Percentiles rank a stretch among this genome's conserved stretches.
These are phyloP conservation scores for Dilophus febrilis DNA, from an alignment of 2,888 invertebrate genomes.

Conservation along the genomic window DNA sequence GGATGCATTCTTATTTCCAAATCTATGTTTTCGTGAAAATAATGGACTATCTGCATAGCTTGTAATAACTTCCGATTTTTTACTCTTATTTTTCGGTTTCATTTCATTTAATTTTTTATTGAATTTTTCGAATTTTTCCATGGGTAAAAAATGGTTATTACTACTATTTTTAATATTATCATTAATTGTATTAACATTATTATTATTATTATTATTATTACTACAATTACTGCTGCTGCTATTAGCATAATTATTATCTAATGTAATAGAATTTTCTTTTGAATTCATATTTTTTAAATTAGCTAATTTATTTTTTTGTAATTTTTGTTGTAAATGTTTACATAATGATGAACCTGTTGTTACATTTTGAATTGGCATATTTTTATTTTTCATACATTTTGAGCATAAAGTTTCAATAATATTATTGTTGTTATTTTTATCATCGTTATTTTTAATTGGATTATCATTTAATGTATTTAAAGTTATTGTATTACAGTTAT, in stretches of 20 bases:
- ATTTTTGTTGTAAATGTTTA: background rate
- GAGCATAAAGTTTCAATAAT: background rate
- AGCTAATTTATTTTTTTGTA: background rate
- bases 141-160: background rate
- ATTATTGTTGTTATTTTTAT: background rate
- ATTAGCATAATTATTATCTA: background rate
- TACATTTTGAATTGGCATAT: background rate
- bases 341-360: background rate
- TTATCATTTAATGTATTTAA: background rate
- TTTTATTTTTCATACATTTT: background rate
- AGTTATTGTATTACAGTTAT: background rate
- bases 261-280: background rate
- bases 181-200: too few relatives aligned
- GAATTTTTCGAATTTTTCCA: too few relatives aligned
- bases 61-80: conserved; percentile 29
- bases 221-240: background rate
- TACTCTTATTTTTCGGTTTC: conserved; percentile 6
- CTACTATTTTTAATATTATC: background rate
- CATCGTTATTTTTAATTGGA: background rate
- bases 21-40: conserved; percentile 30
- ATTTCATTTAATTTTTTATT: too few relatives aligned
- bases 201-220: background rate
- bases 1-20: conserved; percentile 15
- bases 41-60: conserved; percentile 31
- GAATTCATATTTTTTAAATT: background rate